These are phyloP conservation scores for Brachionus sp. DNA, from an alignment of 1,140 invertebrate species.

Conservation along the genomic window DNA sequence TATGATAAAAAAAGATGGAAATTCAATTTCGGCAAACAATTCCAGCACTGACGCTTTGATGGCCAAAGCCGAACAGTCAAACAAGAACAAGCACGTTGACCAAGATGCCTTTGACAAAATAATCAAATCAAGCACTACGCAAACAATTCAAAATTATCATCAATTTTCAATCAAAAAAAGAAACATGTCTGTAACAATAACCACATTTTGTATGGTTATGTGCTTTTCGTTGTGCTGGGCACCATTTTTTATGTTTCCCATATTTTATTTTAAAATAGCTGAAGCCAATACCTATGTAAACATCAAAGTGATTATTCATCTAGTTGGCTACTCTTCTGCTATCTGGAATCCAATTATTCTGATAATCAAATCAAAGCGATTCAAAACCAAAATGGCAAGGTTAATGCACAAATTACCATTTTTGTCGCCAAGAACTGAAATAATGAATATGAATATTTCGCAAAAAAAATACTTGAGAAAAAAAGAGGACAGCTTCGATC, in stretches of 20 bases:
- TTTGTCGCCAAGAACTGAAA: not conserved
- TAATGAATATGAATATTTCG: not conserved
- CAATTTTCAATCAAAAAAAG: slow-evolving; percentile 45
- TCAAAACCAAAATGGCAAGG: not conserved
- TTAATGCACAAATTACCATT: not conserved
- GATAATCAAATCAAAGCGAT: slow-evolving; percentile 33
- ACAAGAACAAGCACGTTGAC: not conserved
- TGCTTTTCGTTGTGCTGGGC: slow-evolving; percentile 41
- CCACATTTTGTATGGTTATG: slow-evolving; percentile 40
- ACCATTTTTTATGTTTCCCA: slow-evolving; percentile 41
- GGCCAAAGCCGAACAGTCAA: not conserved
- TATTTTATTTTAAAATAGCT: slow-evolving; percentile 21
- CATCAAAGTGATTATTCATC: slow-evolving; percentile 19
- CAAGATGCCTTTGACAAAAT: not conserved
- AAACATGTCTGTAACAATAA: slow-evolving; percentile 38
- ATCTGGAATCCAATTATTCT: slow-evolving; percentile 41
- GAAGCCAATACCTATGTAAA: not conserved
- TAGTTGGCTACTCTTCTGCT: slow-evolving; percentile 26
- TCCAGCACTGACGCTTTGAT: not conserved
- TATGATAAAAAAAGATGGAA: not conserved
- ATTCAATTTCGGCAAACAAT: not conserved
- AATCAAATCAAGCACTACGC: slow-evolving; percentile 3
- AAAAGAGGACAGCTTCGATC: not conserved
- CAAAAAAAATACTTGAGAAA: not conserved
- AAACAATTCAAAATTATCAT: slow-evolving; percentile 40